Evolutionary conservation across 2,797 vertebrate species (phyloP).

Genomic region (Squalus acanthias): DNA sequence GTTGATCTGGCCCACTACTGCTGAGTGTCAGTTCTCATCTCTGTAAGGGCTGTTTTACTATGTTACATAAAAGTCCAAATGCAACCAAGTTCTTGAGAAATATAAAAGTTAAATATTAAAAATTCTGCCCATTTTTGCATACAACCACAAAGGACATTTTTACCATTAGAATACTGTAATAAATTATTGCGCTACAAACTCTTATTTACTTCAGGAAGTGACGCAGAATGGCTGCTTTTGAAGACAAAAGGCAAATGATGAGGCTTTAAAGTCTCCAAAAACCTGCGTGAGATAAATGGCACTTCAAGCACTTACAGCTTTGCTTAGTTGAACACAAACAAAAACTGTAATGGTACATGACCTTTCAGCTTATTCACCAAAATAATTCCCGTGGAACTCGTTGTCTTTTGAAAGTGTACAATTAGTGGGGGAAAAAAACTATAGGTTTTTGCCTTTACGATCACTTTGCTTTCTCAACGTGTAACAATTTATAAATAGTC

Average conservation of each 20-base stretch:
- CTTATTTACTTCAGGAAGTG: slow-evolving; percentile 15
- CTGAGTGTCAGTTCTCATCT: not conserved
- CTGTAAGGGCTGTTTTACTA: not conserved
- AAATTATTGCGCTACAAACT: not conserved
- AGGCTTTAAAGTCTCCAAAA: not conserved
- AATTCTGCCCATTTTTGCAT: not conserved
- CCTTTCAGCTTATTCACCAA: slow-evolving; percentile 30
- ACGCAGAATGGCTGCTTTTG: not conserved
- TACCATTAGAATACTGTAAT: not conserved
- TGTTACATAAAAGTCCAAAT: not conserved
- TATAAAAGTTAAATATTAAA: not conserved
- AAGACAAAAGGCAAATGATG: slow-evolving; percentile 16
- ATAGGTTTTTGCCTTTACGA: not conserved
- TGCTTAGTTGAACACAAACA: slow-evolving; percentile 28
- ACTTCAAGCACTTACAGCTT: slow-evolving; percentile 5
- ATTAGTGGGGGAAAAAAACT: slow-evolving; percentile 1
- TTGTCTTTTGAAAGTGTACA: slow-evolving; percentile 34
- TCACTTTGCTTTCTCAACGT: slow-evolving; percentile 9
- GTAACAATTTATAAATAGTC: slow-evolving; percentile 25
- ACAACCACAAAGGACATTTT: not conserved
- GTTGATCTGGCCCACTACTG: not conserved
- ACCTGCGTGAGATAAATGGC: slow-evolving; percentile 11
- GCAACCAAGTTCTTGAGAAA: not conserved
- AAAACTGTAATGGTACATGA: slow-evolving; percentile 26
- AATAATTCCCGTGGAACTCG: not conserved